phyloP scores from a whole-genome alignment of 2,113 vertebrate species.

The Pithys albifrons region DNA sequence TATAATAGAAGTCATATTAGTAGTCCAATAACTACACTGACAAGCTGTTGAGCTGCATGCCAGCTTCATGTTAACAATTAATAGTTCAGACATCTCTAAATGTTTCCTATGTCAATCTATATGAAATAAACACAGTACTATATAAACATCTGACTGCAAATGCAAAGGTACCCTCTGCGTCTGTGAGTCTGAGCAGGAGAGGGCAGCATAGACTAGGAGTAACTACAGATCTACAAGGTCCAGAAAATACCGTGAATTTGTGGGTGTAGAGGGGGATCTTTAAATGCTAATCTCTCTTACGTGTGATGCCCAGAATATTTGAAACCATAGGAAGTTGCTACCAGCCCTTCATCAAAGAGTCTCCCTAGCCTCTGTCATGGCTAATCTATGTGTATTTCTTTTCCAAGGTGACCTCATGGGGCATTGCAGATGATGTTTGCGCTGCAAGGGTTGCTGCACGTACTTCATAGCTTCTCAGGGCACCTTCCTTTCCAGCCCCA shows the following conservation, averaged over 20 bases:
- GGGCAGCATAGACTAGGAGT: slow-evolving; percentile 68
- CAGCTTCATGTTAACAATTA: background rate
- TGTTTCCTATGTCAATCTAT: background rate
- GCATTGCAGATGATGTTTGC: background rate
- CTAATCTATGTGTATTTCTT: background rate
- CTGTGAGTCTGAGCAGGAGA: slow-evolving; percentile 53
- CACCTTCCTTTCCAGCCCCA: background rate
- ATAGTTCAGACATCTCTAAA: background rate
- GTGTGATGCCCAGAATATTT: background rate
- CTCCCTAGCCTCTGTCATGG: background rate
- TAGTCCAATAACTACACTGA: background rate
- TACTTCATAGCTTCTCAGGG: background rate
- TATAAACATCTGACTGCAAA: background rate
- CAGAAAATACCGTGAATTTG: background rate
- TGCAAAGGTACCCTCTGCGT: rapidly evolving
- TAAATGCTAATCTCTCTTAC: background rate
- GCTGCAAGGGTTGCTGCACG: background rate
- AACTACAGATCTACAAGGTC: background rate
- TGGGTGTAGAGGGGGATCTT: background rate
- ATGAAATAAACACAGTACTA: rapidly evolving
- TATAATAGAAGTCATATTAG: background rate
- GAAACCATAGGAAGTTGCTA: slow-evolving; percentile 34
- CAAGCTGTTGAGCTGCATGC: background rate
- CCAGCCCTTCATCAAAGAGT: slow-evolving; percentile 5
- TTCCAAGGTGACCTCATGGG: slow-evolving; percentile 43